A percentile compares a stretch with the other conserved stretches of the same genome.
Conservation (phyloP, 2,113 vertebrate species). For the Siniperca knerii region DNA sequence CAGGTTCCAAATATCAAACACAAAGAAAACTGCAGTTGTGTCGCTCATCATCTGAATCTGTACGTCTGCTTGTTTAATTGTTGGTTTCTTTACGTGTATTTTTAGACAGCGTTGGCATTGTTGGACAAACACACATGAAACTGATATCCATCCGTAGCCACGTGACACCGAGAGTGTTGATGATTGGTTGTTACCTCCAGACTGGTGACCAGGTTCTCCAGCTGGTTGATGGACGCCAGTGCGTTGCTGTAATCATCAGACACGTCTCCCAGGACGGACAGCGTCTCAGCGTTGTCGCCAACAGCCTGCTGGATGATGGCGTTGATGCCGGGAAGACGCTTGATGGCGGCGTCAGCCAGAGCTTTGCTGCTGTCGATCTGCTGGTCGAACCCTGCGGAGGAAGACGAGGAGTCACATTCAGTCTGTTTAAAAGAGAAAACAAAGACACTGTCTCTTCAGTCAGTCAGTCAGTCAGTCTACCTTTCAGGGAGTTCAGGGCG, state of each 20-base stretch:
- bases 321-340: conserved; percentile 85
- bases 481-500: conserved; percentile 88
- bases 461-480: conserved; percentile 63
- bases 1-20: too few relatives aligned
- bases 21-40: too few relatives aligned
- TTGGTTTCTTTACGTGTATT: too few relatives aligned
- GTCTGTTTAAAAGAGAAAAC: not conserved
- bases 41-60: too few relatives aligned
- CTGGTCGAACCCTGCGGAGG: conserved; percentile 87
- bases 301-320: conserved; percentile 83
- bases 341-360: conserved; percentile 87
- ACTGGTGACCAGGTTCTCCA: conserved; percentile 68
- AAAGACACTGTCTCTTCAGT: not conserved
- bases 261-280: conserved; percentile 73
- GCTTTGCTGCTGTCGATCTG: conserved; percentile 83
- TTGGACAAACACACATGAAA: too few relatives aligned
- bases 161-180: too few relatives aligned
- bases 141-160: too few relatives aligned
- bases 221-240: conserved; percentile 46
- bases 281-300: conserved; percentile 77
- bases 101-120: too few relatives aligned
- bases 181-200: conserved; percentile 85
- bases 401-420: not conserved
- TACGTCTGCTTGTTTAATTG: too few relatives aligned
- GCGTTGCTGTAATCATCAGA: conserved; percentile 67